phyloP scores from a whole-genome alignment of 2,113 vertebrate species.

The Gyps fulvus region DNA sequence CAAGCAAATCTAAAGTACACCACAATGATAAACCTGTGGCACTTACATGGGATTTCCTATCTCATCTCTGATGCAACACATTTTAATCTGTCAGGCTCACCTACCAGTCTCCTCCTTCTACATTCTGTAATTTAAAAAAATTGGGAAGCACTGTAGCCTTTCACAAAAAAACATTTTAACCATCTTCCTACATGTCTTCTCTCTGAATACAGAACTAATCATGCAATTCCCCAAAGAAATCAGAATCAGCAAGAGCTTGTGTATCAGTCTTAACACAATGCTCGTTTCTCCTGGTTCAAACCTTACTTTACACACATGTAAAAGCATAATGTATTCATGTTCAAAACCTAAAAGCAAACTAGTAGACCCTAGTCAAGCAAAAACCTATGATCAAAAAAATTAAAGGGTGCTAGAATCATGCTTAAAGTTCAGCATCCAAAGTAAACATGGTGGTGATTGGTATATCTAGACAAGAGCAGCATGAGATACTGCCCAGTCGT shows the following conservation, averaged over 20 bases:
- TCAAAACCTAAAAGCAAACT: not conserved
- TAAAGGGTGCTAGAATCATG: not conserved
- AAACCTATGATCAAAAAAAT: not conserved
- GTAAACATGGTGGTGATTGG: not conserved
- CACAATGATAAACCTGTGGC: not conserved
- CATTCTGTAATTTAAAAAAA: not conserved
- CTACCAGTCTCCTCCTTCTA: not conserved
- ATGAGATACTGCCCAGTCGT: not conserved
- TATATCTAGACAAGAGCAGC: accelerated
- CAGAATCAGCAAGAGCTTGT: not conserved
- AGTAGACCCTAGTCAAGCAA: not conserved
- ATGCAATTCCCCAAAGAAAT: not conserved
- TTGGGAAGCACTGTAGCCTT: not conserved
- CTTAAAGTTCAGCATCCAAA: not conserved
- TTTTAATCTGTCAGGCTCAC: conserved; percentile 2
- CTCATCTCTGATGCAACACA: not conserved
- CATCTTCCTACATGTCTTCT: not conserved
- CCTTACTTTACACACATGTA: not conserved
- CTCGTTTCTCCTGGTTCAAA: not conserved
- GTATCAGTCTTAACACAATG: not conserved
- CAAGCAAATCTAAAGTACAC: not conserved
- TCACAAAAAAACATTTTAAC: not conserved
- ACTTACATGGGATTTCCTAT: not conserved
- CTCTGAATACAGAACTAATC: not conserved
- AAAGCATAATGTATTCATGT: not conserved